These are phyloP conservation scores for Corvus cornix DNA, from an alignment of 2,113 vertebrate genomes.

Conservation along the genomic window DNA sequence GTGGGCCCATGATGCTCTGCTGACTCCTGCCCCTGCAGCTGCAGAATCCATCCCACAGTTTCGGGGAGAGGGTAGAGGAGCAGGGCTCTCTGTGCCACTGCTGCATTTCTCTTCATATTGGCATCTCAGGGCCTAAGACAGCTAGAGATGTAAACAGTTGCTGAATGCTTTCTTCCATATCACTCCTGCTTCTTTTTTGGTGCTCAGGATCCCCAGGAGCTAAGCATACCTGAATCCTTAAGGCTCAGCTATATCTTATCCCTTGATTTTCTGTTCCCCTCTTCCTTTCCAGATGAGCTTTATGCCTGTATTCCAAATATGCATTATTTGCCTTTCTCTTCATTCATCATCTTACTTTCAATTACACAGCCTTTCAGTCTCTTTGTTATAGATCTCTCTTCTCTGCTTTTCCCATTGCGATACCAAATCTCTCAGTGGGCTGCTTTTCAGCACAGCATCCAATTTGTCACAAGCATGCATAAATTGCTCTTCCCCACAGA, in stretches of 20 bases:
- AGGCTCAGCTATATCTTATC: not conserved
- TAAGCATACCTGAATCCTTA: not conserved
- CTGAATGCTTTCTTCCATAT: not conserved
- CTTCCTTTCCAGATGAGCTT: not conserved
- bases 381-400: not conserved
- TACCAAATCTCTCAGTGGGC: not conserved
- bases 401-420: not conserved
- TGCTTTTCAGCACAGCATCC: not conserved
- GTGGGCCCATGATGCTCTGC: not conserved
- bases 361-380: not conserved
- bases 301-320: not conserved
- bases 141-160: not conserved
- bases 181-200: not conserved
- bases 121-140: not conserved
- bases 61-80: not conserved
- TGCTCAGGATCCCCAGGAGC: not conserved
- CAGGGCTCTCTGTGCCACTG: not conserved
- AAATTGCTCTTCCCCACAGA: fast-evolving
- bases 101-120: not conserved
- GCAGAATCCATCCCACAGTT: not conserved
- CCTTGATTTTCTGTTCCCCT: not conserved
- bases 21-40: not conserved
- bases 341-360: not conserved
- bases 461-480: not conserved
- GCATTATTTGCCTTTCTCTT: not conserved